phyloP scores from a whole-genome alignment of 1,140 invertebrate species.

The Bombus pascuorum region DNA sequence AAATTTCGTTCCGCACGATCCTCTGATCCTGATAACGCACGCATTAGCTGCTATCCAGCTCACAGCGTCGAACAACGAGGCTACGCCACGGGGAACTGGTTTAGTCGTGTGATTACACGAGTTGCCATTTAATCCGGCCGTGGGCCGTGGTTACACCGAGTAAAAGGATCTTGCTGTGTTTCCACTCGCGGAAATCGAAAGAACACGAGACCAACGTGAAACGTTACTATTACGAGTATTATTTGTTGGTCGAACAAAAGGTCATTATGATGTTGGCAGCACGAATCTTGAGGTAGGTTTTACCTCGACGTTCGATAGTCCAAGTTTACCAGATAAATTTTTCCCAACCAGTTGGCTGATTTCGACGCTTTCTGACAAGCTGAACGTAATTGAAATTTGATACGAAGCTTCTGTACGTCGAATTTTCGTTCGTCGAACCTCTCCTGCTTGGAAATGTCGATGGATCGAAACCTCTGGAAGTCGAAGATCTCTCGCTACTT shows the following conservation, averaged over 20 bases:
- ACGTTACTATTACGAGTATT: not conserved
- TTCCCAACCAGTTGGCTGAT: too few species aligned
- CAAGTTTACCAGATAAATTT: too few species aligned
- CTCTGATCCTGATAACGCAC: conserved; percentile 6
- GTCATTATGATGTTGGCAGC: not conserved
- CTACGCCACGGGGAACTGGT: conserved; percentile 27
- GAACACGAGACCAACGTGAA: not conserved
- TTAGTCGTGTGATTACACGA: conserved; percentile 40
- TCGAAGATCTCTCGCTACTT: too few species aligned
- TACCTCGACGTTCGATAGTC: too few species aligned
- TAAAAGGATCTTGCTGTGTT: conserved; percentile 35
- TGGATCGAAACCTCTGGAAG: too few species aligned
- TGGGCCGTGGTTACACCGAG: conserved; percentile 22
- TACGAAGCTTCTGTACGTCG: too few species aligned
- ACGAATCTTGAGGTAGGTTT: too few species aligned
- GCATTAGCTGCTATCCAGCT: conserved; percentile 1
- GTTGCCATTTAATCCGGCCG: conserved; percentile 41
- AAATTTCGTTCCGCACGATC: conserved; percentile 3
- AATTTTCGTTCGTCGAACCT: too few species aligned
- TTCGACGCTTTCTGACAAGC: too few species aligned
- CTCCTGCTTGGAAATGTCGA: too few species aligned
- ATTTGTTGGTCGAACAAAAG: not conserved
- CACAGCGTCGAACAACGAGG: not conserved
- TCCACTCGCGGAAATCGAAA: not conserved
- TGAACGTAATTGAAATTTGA: too few species aligned